Percentiles rank a stretch among this genome's conserved stretches.
Evolutionary conservation across 2,113 vertebrate species (phyloP).

Genomic region (Bettongia penicillata): DNA sequence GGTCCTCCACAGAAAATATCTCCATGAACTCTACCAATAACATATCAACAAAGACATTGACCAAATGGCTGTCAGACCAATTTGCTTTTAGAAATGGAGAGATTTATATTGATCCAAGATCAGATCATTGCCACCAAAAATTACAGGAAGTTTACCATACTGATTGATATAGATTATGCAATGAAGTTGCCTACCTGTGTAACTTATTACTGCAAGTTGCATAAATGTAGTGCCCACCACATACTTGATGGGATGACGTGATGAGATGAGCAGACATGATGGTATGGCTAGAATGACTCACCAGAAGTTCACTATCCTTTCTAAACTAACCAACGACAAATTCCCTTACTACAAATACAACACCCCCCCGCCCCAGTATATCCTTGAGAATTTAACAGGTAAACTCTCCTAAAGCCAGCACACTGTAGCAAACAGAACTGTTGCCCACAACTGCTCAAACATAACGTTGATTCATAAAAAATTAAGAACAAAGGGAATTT

Average conservation of each 20-base stretch:
- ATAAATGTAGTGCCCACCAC: neutral
- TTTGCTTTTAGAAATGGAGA: too few relatives aligned
- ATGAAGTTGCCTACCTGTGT: neutral
- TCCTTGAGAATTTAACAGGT: neutral
- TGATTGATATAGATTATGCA: neutral
- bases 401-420: neutral
- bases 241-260: neutral
- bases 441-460: neutral
- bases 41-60: too few relatives aligned
- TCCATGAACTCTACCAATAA: too few relatives aligned
- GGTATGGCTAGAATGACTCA: neutral
- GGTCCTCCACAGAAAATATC: too few relatives aligned
- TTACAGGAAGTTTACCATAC: too few relatives aligned
- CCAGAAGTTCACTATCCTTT: neutral
- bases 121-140: too few relatives aligned
- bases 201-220: neutral
- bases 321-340: neutral
- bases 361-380: neutral
- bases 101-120: too few relatives aligned
- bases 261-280: too few relatives aligned
- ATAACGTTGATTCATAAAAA: neutral
- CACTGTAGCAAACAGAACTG: neutral
- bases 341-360: neutral
- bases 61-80: too few relatives aligned
- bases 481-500: neutral